Percentiles rank a stretch among this genome's conserved stretches.
These are phyloP conservation scores for Oxyruncus cristatus DNA, from an alignment of 2,113 vertebrate species.

Conservation along the genomic window DNA sequence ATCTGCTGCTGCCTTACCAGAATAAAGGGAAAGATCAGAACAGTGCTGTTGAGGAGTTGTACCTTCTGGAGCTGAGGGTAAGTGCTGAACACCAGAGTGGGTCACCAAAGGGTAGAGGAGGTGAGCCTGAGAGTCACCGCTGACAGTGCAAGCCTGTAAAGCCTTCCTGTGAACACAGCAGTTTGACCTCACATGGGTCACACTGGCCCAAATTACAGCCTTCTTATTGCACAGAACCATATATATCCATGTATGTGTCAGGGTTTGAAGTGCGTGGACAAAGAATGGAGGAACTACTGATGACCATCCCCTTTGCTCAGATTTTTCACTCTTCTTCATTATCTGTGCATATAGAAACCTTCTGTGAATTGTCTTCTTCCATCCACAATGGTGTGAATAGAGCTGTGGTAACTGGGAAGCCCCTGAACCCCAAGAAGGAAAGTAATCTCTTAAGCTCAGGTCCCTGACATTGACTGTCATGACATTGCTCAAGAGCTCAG, in stretches of 20 bases:
- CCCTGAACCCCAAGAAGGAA: background rate
- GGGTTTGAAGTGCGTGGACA: background rate
- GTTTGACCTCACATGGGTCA: background rate
- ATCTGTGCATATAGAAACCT: background rate
- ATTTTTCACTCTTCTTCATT: background rate
- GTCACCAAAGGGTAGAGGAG: background rate
- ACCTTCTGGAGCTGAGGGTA: background rate
- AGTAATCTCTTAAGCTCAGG: background rate
- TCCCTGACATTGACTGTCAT: background rate
- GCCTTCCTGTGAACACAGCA: background rate
- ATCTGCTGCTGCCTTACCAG: background rate
- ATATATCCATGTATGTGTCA: background rate
- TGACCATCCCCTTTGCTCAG: background rate
- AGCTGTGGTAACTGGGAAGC: background rate
- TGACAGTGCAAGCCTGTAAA: background rate
- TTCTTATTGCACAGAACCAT: background rate
- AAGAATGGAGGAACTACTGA: background rate
- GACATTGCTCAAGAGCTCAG: background rate
- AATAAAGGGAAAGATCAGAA: background rate
- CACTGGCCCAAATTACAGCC: background rate
- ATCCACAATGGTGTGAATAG: background rate
- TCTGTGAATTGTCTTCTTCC: background rate
- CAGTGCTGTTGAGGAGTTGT: background rate
- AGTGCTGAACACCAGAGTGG: fast-evolving
- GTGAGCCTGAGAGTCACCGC: background rate